A percentile compares a stretch with the other conserved stretches of the same genome.
Conservation (phyloP, 2,113 vertebrate genomes). For the Phaetusa simplex region DNA sequence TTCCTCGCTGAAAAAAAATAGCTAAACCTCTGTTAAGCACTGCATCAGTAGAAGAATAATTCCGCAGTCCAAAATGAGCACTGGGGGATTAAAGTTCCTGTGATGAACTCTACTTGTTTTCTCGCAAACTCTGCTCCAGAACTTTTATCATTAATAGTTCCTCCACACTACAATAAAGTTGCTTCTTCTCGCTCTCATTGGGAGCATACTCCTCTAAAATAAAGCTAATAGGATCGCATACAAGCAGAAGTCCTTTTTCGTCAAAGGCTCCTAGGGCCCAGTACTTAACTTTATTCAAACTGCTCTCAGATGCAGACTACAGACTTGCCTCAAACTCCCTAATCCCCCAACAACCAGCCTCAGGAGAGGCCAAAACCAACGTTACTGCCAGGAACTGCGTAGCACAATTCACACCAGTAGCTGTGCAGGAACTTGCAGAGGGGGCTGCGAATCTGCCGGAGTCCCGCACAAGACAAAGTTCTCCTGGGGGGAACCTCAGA, state of each 20-base stretch:
- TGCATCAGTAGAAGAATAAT: constrained; percentile 34
- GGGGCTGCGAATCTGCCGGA: not conserved
- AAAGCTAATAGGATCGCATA: not conserved
- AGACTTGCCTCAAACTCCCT: not conserved
- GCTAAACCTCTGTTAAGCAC: constrained; percentile 43
- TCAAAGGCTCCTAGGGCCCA: not conserved
- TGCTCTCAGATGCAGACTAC: not conserved
- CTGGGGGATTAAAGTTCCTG: not conserved
- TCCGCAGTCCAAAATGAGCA: constrained; percentile 1
- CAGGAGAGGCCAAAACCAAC: not conserved
- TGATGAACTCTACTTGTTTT: not conserved
- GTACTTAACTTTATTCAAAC: not conserved
- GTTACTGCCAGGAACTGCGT: not conserved
- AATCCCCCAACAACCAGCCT: not conserved
- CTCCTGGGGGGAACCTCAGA: not conserved
- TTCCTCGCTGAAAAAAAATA: constrained; percentile 39
- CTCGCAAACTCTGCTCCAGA: not conserved
- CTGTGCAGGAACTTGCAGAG: not conserved
- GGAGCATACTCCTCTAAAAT: not conserved
- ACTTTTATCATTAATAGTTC: not conserved
- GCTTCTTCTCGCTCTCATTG: not conserved
- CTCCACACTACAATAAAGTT: not conserved
- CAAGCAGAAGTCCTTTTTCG: not conserved
- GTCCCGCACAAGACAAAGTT: not conserved
- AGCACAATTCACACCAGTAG: not conserved